phyloP scores from a whole-genome alignment of 2,888 invertebrate species.

The Corbicula japonica region DNA sequence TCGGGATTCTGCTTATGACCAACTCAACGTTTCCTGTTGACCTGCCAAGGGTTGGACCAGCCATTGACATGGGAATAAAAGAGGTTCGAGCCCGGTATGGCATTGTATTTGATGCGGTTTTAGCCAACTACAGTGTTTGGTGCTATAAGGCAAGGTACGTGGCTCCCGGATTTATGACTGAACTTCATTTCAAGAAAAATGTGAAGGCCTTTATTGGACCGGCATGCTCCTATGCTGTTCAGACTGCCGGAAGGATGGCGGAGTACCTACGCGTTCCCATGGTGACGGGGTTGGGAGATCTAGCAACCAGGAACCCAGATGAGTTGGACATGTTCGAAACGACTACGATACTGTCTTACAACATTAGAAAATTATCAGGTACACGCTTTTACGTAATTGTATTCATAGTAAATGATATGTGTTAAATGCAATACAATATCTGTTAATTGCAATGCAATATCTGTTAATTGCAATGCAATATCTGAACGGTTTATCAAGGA shows the following conservation, averaged over 20 bases:
- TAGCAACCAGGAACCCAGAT: constrained; percentile 40
- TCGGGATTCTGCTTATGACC: constrained; percentile 58
- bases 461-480: no score
- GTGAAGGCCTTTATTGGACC: constrained; percentile 62
- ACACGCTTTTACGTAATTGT: no score
- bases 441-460: no score
- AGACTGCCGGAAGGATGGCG: constrained; percentile 55
- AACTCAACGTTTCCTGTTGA: constrained; percentile 57
- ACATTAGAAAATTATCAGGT: constrained; percentile 62
- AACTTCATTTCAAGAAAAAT: constrained; percentile 53
- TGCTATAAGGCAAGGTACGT: constrained; percentile 46
- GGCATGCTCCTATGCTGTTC: constrained; percentile 58
- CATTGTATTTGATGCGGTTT: constrained; percentile 41
- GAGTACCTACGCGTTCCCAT: constrained; percentile 59
- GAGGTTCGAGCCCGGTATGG: constrained; percentile 45
- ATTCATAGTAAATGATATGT: no score
- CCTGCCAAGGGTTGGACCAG: constrained; percentile 52
- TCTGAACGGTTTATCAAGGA: no score
- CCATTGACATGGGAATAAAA: constrained; percentile 56
- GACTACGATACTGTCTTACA: constrained; percentile 58
- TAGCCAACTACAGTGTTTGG: constrained; percentile 54
- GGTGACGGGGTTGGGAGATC: constrained; percentile 60
- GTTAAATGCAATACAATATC: no score
- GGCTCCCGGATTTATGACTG: constrained; percentile 44
- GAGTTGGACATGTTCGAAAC: constrained; percentile 61